Base-by-base conservation (phyloP, 2,113 vertebrate species). In the Platysternon megacephalum region DNA sequence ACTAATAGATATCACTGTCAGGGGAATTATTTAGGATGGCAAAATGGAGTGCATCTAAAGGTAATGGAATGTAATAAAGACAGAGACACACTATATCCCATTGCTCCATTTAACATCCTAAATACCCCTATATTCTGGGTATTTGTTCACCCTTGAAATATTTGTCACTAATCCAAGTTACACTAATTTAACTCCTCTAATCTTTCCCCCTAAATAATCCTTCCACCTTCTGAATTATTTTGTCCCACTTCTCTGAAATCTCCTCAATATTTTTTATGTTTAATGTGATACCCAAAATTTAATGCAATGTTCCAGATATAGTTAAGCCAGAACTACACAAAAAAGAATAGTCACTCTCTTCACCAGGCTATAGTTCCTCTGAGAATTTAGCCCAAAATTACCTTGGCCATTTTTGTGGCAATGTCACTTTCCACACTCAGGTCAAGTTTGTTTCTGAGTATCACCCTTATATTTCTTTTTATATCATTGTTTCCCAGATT, bases 351-450 rank as follows among this genome's bases (percentile, higher is more conserved):
- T 85, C 53, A 81, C 51, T 90, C 28, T 83, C 39, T 74, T 74
- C 72, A 24, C 39, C 21, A 10, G 11, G 42, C 11, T 44, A 87
- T 74, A 56, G 88, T 3, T 81, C 7, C 22, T 68, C 8, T 35
- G 84, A 94, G 84, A 87, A 90, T 65, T 93, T 90, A 87, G 11
- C 42, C n/a, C 21, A 8, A 49, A 89, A 81, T 5, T 81, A 1
- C 29, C 17, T 48, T 87, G 82, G 7, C 4, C 52, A 14, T 65
- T 95, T 95, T 91, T 88, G 4, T 19, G 88, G 10, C 44, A 82
- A 4, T 88, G 46, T 32, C 61, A 56, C 0, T 1, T 44, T 68
- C 3, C 0, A 0, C 74, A 51, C 11, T 58, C 49, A 61, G 0
- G 0, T 28, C 35, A n/a, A 76, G 35, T 72, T 48, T 90, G 1